Base-by-base conservation (phyloP, 1,140 invertebrate species). In the Geopemphigus sp. region DNA sequence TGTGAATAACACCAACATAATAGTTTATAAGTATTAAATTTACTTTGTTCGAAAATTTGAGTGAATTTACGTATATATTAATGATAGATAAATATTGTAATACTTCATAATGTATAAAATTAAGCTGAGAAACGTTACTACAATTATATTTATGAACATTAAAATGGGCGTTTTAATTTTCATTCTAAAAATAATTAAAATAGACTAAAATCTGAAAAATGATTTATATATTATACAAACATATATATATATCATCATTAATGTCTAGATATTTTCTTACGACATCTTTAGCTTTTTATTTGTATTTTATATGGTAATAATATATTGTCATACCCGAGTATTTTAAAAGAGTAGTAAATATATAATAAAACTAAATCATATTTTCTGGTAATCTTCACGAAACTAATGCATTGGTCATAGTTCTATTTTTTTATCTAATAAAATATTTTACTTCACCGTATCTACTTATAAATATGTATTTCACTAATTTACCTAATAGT, bases 221-320 rank as follows among this genome's bases (percentile, higher is more conserved):
- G 39, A 66, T n/a, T 66, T 66, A 39, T 39, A 32, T 12, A 39
- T 39, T 39, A 45, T 12, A 39, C n/a, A n/a, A 0, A 45, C 19
- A 4, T 66, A n/a, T 68, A 24, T 24, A 26, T 50, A 8, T 15
- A 22, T 68, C 66, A 68, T 39, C 66, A 24, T 68, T 50, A 22
- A 50, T 68, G 45, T 68, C 66, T 68, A 68, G 45, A 68, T 68
- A 45, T 68, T 68, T 68, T 68, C 66, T n/a, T 68, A 50, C 39
- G 17, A n/a, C 26, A 17, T 50, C 39, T 68, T 15, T 68, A 45
- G 66, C 47, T 1, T 50, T 68, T 68, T 68, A 68, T 68, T 12
- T 12, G 17, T 50, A 45, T 68, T 68, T 50, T 68, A 50, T 68
- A 68, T 68, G 66, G 45, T 50, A 68, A 68, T 68, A 12, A 68